Evolutionary conservation across 2,113 vertebrate species (phyloP).

Genomic region (Strix uralensis): DNA sequence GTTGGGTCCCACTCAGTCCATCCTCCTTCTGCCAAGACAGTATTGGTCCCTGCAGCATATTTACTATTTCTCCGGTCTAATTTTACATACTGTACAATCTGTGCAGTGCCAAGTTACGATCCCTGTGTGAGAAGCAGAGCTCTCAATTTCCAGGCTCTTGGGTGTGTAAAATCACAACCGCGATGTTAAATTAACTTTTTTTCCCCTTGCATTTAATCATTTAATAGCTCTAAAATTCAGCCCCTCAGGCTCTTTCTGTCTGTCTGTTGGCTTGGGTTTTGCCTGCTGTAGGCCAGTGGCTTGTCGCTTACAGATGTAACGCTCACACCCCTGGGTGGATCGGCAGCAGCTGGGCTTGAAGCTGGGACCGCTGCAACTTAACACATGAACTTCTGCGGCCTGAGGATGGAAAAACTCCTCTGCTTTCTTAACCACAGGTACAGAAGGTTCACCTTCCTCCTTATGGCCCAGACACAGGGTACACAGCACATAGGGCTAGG

Average conservation of each 20-base stretch:
- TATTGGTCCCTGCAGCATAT: conserved; percentile 63
- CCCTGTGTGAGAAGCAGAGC: conserved; percentile 49
- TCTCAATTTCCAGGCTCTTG: conserved; percentile 65
- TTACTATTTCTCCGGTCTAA: conserved; percentile 57
- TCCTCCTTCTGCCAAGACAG: conserved; percentile 67
- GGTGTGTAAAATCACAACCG: conserved; percentile 69
- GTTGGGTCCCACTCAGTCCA: conserved; percentile 66
- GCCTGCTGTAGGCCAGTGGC: conserved; percentile 58
- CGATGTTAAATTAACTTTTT: conserved; percentile 59
- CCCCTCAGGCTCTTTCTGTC: conserved; percentile 59
- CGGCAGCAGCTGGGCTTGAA: conserved; percentile 38
- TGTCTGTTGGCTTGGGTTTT: conserved; percentile 55
- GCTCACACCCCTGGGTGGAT: conserved; percentile 33
- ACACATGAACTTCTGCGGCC: background rate
- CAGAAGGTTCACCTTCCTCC: background rate
- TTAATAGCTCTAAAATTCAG: conserved; percentile 71
- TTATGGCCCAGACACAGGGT: background rate
- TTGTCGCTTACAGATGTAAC: conserved; percentile 36
- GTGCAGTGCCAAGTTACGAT: conserved; percentile 59
- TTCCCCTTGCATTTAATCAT: conserved; percentile 53
- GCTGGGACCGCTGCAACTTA: background rate
- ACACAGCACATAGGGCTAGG: background rate
- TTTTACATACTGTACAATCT: conserved; percentile 67
- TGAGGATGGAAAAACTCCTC: background rate
- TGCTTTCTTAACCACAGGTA: background rate